Conservation (phyloP, 1,140 invertebrate species). For the Drosophila dunni region DNA sequence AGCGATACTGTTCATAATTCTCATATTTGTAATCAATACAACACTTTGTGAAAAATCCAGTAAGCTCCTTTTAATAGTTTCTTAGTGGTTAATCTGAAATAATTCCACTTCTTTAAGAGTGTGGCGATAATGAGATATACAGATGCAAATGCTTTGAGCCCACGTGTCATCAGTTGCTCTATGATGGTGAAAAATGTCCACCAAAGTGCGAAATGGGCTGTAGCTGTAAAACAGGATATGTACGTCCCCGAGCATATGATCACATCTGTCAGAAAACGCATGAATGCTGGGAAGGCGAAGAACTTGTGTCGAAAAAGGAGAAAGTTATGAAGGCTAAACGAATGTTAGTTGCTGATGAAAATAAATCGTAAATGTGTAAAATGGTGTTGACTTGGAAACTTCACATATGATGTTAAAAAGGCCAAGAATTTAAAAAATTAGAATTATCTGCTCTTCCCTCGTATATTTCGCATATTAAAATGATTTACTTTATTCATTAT, state of each 20-base stretch:
- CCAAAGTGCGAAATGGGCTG: constrained; percentile 10
- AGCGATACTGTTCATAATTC: neutral
- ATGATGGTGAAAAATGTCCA: constrained; percentile 13
- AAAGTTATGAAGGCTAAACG: neutral
- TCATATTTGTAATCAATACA: constrained; percentile 1
- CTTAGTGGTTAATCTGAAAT: neutral
- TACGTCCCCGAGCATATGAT: constrained; percentile 6
- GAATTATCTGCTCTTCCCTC: no score
- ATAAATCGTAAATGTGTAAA: no score
- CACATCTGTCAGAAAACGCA: constrained; percentile 6
- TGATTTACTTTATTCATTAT: no score
- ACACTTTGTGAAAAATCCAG: neutral
- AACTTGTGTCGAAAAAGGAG: constrained; percentile 16
- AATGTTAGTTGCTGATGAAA: neutral
- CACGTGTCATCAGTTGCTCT: constrained; percentile 18
- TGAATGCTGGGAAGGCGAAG: neutral
- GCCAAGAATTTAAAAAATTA: no score
- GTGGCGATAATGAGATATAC: neutral
- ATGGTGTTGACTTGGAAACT: no score
- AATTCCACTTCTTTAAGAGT: constrained; percentile 8
- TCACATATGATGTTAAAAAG: no score
- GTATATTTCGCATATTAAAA: no score
- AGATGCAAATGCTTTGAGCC: constrained; percentile 28
- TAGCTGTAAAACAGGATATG: constrained; percentile 22
- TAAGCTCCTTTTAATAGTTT: neutral